These are phyloP conservation scores for Hylomyscus alleni DNA, from an alignment of 2,797 vertebrate genomes.

Conservation along the genomic window DNA sequence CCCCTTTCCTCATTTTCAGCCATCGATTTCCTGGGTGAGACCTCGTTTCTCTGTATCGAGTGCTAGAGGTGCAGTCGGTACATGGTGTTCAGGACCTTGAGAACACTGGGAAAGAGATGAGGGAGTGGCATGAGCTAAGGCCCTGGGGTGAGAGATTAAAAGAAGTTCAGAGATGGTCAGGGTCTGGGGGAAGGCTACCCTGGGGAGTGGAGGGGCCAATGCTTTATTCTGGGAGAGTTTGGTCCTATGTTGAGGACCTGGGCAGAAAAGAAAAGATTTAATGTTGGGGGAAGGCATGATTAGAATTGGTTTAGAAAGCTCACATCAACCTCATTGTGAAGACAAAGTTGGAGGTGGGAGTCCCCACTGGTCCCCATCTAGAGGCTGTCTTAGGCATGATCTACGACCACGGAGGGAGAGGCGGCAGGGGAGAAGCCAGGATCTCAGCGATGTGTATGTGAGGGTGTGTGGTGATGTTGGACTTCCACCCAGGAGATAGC, in stretches of 20 bases:
- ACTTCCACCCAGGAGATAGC: neutral
- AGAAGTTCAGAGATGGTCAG: neutral
- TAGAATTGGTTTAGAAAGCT: neutral
- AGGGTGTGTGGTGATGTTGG: neutral
- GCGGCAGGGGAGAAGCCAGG: neutral
- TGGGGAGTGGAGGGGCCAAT: neutral
- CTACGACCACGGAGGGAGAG: neutral
- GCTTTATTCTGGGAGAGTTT: neutral
- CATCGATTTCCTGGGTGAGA: neutral
- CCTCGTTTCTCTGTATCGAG: neutral
- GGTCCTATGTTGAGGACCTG: neutral
- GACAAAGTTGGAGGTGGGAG: neutral
- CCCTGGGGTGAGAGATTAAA: neutral
- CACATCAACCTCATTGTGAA: neutral
- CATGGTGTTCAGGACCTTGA: neutral
- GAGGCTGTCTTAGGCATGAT: neutral
- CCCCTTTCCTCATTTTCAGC: neutral
- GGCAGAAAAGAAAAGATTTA: neutral
- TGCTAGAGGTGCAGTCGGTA: neutral
- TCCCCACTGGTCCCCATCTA: neutral
- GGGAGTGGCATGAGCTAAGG: neutral
- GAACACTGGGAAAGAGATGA: neutral
- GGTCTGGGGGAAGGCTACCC: neutral
- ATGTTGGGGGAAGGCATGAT: neutral
- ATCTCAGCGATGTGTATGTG: neutral